phyloP scores from a whole-genome alignment of 2,888 invertebrate genomes.

The Helicoverpa assulta region DNA sequence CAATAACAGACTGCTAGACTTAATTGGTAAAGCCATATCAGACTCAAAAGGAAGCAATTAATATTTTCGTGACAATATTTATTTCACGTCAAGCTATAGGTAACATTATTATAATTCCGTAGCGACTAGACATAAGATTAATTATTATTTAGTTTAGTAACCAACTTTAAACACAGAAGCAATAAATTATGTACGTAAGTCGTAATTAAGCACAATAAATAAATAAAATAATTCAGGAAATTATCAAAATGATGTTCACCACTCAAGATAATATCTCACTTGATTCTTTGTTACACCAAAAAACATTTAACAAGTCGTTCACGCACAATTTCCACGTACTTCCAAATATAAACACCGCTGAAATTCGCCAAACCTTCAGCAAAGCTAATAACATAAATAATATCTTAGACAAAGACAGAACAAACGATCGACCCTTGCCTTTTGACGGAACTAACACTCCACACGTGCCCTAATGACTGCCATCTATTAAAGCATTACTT shows the following conservation, averaged over 20 bases:
- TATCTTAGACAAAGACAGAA: slow-evolving; percentile 30
- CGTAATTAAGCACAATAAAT: too few relatives aligned
- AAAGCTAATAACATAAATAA: slow-evolving; percentile 43
- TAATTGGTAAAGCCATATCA: slow-evolving; percentile 30
- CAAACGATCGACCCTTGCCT: slow-evolving; percentile 39
- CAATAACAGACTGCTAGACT: slow-evolving; percentile 30
- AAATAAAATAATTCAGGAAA: too few relatives aligned
- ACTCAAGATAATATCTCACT: too few relatives aligned
- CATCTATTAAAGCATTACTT: slow-evolving; percentile 60
- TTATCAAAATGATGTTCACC: too few relatives aligned
- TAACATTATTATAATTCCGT: too few relatives aligned
- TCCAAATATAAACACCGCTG: not conserved
- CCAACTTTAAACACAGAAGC: too few relatives aligned
- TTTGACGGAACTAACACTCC: slow-evolving; percentile 36
- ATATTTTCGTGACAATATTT: not conserved
- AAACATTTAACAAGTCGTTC: not conserved
- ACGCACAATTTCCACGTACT: not conserved
- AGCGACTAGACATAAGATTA: too few relatives aligned
- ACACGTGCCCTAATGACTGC: slow-evolving; percentile 48
- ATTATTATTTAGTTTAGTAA: too few relatives aligned
- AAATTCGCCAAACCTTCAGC: not conserved
- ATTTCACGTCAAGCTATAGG: too few relatives aligned
- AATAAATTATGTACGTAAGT: too few relatives aligned
- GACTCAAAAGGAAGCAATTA: slow-evolving; percentile 22
- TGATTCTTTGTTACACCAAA: too few relatives aligned